Base-by-base conservation (phyloP, 1,140 invertebrate genomes). In the Pectinophora gossypiella region DNA sequence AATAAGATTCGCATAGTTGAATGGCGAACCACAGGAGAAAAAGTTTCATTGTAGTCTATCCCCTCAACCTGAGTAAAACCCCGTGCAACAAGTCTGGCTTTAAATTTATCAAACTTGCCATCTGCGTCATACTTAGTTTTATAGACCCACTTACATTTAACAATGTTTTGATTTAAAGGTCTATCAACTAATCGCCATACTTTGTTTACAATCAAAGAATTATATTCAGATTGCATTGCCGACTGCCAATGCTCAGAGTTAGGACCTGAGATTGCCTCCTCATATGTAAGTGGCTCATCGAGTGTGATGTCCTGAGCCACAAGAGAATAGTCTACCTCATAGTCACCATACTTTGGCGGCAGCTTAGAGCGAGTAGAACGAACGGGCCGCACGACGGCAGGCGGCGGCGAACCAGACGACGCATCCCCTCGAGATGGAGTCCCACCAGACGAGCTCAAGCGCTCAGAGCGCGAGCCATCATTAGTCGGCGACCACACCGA, bases 21-120 rank as follows among this genome's bases (percentile, higher is more conserved):
- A 20, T 61, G 3, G 64, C 67, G 5, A 85, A n/a, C n/a, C n/a
- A n/a, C 80, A 12, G 81, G 82, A n/a, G 70, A 56, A 54, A 79
- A 87, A 7, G 77, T 83, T 57, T 88, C 69, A 10, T 55, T 40
- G 47, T 70, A 85, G 42, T 85, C 82, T 5, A 83, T 59, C 3
- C 85, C 84, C 3, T 67, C 19, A 19, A 48, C 54, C 59, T 87
- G 83, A 3, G 23, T 42, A 53, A 64, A 88, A 5, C 84, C 85
- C 65, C 72, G 71, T 3, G 64, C 70, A 0, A 89, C 80, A 19
- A 88, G 61, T 20, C 84, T 46, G 9, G 58, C 49, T 20, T 51
- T 51, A 22, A 38, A 51, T 23, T 44, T 51, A 12, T 51, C 49
- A 15, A 51, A 3, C 43, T 20, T 27, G 21, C 49, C 38, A 57